Evolutionary conservation across 1,140 invertebrate genomes (phyloP), one percentile per base, ranked within the genome.

Genomic region (Orchesella cincta): DNA sequence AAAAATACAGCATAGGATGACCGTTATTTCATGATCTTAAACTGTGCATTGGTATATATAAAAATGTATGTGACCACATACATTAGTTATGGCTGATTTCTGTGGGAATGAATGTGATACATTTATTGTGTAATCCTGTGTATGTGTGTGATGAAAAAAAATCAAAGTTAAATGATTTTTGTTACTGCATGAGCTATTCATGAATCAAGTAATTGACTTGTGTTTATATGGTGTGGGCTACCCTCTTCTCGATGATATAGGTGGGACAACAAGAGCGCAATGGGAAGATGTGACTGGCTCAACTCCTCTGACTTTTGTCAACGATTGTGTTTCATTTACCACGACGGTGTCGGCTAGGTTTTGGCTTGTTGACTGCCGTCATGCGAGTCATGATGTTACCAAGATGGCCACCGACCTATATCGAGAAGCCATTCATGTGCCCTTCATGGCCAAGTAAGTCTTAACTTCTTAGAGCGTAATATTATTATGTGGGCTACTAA

Each of bases 211-310:
- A 57, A 57, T 57, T 12, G 52, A 73, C 33, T 78, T 20, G 36
- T 14, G 46, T 70, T 80, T 76, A 29, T 75, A 18, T 73, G 0
- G 71, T 64, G n/a, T 39, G n/a, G 3, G 33, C 5, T 73, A n/a
- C 33, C 67, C 79, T 35, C 83, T 83, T 85, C 84, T 78, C 52
- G 52, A 12, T 33, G 26, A 29, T 67, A 79, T 83, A 98, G 96
- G 96, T 84, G 97, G 97, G 81, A 95, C 94, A 39, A 95, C 96
- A 70, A 91, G 97, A 81, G 97, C 98, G 3, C 96, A 98, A 85
- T 99, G 98, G 98, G 98, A 99, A 87, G 98, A 99, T 85, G 97
- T 99, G 8, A 99, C 98, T 18, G 97, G 97, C 36, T 97, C 95
- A 73, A 99, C 98, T n/a, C 97, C 97, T 0, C 87, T 99, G 62